These are phyloP conservation scores for Schlechtendalia chinensis DNA, from an alignment of 1,140 invertebrate genomes.

Conservation along the genomic window DNA sequence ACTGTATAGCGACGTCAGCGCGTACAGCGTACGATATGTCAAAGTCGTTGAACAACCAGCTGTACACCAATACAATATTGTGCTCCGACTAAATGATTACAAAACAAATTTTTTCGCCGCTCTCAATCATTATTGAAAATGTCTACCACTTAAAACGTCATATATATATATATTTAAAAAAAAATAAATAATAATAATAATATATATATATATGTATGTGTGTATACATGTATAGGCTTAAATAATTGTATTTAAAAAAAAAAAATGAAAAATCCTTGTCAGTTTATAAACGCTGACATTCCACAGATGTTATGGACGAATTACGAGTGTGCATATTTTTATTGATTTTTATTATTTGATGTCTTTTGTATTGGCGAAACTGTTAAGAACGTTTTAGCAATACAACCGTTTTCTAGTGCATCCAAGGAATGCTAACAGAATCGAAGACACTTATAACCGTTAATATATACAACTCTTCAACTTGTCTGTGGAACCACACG, in stretches of 20 bases:
- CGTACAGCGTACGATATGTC: background rate
- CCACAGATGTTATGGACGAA: slow-evolving; percentile 29
- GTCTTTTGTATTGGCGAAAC: background rate
- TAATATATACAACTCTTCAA: background rate
- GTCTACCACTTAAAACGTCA: slow-evolving; percentile 47
- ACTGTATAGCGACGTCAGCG: background rate
- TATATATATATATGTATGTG: background rate
- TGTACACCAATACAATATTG: slow-evolving; percentile 31
- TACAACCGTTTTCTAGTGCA: slow-evolving; percentile 3
- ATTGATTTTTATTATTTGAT: slow-evolving; percentile 38
- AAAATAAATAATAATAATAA: slow-evolving; percentile 18
- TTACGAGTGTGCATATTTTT: slow-evolving; percentile 33
- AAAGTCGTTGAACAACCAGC: slow-evolving; percentile 38
- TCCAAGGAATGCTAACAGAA: slow-evolving; percentile 23
- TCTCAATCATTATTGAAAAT: slow-evolving; percentile 49
- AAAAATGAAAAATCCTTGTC: slow-evolving; percentile 22
- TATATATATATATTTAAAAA: slow-evolving; percentile 13
- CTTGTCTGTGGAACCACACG: background rate
- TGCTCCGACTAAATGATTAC: slow-evolving; percentile 35
- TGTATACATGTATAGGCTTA: too few relatives aligned
- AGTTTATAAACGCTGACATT: slow-evolving; percentile 26
- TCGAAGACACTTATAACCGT: background rate
- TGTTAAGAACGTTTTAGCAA: background rate
- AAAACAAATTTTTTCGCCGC: slow-evolving; percentile 25
- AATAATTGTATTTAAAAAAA: slow-evolving; percentile 20